Conservation (phyloP, 2,888 invertebrate genomes). For the Caenorhabditis sinica region DNA sequence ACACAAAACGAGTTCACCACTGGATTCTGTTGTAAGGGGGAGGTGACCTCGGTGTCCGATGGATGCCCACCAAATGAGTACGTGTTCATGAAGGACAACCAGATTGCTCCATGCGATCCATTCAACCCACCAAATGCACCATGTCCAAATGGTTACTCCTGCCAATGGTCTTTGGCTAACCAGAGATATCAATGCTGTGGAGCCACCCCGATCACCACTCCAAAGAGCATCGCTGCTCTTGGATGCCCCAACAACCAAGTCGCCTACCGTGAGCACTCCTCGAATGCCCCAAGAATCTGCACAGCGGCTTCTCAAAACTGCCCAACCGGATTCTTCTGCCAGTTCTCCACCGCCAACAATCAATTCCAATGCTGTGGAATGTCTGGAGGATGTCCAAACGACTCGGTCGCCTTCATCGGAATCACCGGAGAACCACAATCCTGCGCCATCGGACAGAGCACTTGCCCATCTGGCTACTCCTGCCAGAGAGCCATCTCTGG, state of each 20-base stretch:
- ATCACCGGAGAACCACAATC: conserved; percentile 82
- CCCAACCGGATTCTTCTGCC: conserved; percentile 82
- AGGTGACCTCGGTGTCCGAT: conserved; percentile 79
- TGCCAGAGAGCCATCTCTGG: conserved; percentile 81
- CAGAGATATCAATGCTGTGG: conserved; percentile 82
- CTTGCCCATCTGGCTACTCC: conserved; percentile 82
- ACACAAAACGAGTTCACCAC: conserved; percentile 81
- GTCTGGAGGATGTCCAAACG: conserved; percentile 82
- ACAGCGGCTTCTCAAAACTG: conserved; percentile 81
- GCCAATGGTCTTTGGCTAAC: conserved; percentile 83
- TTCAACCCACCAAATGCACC: conserved; percentile 80
- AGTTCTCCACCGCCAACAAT: conserved; percentile 79
- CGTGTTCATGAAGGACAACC: conserved; percentile 83
- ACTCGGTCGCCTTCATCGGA: conserved; percentile 82
- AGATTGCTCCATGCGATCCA: conserved; percentile 83
- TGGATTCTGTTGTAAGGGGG: conserved; percentile 82
- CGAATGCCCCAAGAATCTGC: conserved; percentile 78
- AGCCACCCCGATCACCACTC: conserved; percentile 81
- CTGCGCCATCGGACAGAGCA: conserved; percentile 81
- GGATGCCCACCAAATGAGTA: conserved; percentile 83
- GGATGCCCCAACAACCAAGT: conserved; percentile 83
- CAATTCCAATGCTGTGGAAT: conserved; percentile 83
- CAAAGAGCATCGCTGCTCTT: conserved; percentile 81
- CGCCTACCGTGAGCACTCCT: conserved; percentile 78
- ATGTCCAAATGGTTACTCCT: conserved; percentile 80